Base-by-base conservation (phyloP, 2,113 vertebrate genomes). In the Leptobrachium ailaonicum region DNA sequence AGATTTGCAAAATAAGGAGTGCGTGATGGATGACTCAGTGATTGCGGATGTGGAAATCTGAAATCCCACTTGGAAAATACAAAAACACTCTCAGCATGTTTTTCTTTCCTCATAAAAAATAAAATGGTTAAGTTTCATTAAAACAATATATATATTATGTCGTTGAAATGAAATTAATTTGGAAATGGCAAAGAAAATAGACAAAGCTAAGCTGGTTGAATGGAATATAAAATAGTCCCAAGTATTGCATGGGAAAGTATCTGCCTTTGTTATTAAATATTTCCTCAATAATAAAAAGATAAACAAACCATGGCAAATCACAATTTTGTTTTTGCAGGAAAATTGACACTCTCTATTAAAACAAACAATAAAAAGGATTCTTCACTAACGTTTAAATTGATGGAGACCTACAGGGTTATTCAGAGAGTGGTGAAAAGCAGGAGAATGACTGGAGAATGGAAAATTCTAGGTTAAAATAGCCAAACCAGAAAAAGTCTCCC, bases 11-110 rank as follows among this genome's bases (percentile, higher is more conserved):
- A 75, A 69, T 75, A 81, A 81, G 63, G 75, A 43, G 44, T 83
- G 60, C 84, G 66, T 12, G 56, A 60, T 60, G 72, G 83, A 64
- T 14, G 60, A 63, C 75, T 66, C 60, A 13, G 72, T 77, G 73
- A 75, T 73, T 44, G 62, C 83, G 71, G 82, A 84, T 11, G 50
- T 85, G 85, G 77, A 83, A 79, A 83, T 66, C 45, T 83, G 74
- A 81, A 83, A 86, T 77, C 83, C 84, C 79, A 77, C 74, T 11
- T 77, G 85, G 83, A 85, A 73, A 75, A 82, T 74, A 66, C 14
- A 43, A 43, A 32, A 66, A 8, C 2, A 8, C 68, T 20, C 4
- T 12, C 43, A 2, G 68, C 43, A 56, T 6, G 40, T 72, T 53
- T 32, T 54, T 72, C 45, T 54, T 54, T 32, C 20, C 70, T 41